Conservation (phyloP, 2,888 invertebrate species). For the Cryptus viduatorius region DNA sequence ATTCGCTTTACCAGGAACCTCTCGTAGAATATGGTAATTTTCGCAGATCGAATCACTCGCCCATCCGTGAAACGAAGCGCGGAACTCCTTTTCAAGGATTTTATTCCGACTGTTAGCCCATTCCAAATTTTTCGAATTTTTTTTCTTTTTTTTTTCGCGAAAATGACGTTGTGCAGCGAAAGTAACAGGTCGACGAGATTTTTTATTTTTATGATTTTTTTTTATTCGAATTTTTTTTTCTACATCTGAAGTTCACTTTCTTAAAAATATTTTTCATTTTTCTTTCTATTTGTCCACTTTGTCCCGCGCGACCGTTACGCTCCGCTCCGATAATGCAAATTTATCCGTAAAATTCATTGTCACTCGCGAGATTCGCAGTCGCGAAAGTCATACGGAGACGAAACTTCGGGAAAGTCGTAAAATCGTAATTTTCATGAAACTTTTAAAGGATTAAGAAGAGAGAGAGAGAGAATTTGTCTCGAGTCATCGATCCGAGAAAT, state of each 20-base stretch:
- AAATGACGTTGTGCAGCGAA: not conserved
- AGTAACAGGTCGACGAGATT: not conserved
- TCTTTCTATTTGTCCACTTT: too few species aligned
- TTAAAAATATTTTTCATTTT: too few species aligned
- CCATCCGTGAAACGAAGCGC: conserved; percentile 37
- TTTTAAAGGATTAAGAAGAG: not conserved
- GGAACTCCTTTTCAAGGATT: not conserved
- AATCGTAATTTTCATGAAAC: too few species aligned
- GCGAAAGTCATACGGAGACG: too few species aligned
- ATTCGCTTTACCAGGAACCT: not conserved
- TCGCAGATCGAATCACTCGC: conserved; percentile 23
- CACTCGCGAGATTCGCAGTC: too few species aligned
- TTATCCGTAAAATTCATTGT: too few species aligned
- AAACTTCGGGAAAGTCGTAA: too few species aligned
- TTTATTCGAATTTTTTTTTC: too few species aligned
- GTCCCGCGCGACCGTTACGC: too few species aligned
- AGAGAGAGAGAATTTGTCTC: not conserved
- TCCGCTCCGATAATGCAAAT: too few species aligned
- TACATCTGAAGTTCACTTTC: too few species aligned
- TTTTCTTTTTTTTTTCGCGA: not conserved
- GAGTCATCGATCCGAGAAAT: not conserved
- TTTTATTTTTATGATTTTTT: too few species aligned
- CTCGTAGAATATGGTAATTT: conserved; percentile 33
- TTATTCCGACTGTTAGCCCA: not conserved
- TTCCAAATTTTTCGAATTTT: not conserved